These are phyloP conservation scores for Lypha dubia DNA, from an alignment of 2,888 invertebrate genomes.

Conservation along the genomic window DNA sequence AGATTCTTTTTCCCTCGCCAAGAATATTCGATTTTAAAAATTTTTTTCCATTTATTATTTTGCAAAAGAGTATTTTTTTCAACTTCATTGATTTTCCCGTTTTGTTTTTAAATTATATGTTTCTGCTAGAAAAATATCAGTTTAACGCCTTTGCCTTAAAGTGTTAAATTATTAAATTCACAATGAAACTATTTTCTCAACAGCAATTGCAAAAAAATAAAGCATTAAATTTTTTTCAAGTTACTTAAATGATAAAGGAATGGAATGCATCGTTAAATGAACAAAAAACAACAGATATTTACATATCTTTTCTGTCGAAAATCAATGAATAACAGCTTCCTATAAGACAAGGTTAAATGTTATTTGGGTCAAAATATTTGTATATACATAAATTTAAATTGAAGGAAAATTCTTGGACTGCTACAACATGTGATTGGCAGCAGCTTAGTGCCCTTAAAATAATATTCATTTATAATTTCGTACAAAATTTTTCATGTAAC, in stretches of 20 bases:
- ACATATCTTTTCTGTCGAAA: conserved; percentile 7
- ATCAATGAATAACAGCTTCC: conserved; percentile 26
- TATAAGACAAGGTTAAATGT: conserved; percentile 37
- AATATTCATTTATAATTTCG: not conserved
- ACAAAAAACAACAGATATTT: not conserved
- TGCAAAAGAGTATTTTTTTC: conserved; percentile 24
- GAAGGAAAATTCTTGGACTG: not conserved
- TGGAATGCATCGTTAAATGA: not conserved
- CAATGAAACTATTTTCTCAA: conserved; percentile 51
- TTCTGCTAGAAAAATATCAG: conserved; percentile 73
- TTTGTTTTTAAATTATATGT: conserved; percentile 72
- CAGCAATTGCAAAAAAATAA: not conserved
- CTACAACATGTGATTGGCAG: not conserved
- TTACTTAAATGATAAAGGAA: not conserved
- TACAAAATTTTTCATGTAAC: not conserved
- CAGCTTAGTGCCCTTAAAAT: not conserved
- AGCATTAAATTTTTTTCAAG: not conserved
- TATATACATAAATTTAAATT: not conserved
- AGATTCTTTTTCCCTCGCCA: not conserved
- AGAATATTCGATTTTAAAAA: conserved; percentile 1
- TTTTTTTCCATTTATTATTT: not conserved
- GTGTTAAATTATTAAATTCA: conserved; percentile 73
- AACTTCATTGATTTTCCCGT: conserved; percentile 43
- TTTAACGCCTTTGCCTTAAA: conserved; percentile 75
- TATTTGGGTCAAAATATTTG: conserved; percentile 34